Percentiles rank a stretch among this genome's conserved stretches.
Evolutionary conservation across 2,888 invertebrate species (phyloP).

Genomic region (Agonopterix arenella): DNA sequence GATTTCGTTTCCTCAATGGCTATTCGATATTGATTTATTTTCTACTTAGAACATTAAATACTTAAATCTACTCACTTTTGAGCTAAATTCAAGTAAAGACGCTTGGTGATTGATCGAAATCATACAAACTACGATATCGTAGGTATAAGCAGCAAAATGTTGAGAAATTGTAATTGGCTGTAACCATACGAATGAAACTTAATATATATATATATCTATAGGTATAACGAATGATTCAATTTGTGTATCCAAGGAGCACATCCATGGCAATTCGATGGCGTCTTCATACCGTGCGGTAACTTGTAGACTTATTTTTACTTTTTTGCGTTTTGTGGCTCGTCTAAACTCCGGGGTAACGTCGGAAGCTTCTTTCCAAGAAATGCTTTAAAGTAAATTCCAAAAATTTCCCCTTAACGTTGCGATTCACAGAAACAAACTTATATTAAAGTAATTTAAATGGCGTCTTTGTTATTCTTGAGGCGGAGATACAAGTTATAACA

Average conservation of each 20-base stretch:
- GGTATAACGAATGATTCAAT: neutral
- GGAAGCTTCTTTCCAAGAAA: conserved; percentile 60
- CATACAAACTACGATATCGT: too few species aligned
- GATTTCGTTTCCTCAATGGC: neutral
- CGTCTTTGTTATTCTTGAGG: conserved; percentile 56
- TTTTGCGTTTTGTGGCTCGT: conserved; percentile 40
- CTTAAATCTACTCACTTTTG: too few species aligned
- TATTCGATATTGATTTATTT: neutral
- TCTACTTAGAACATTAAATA: neutral
- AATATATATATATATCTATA: too few species aligned
- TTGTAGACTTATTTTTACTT: conserved; percentile 32
- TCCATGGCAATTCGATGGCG: neutral
- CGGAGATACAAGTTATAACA: conserved; percentile 49
- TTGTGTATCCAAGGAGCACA: neutral
- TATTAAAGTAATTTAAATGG: conserved; percentile 65
- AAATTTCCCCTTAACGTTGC: conserved; percentile 59
- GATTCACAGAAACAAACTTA: conserved; percentile 64
- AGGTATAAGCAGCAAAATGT: too few species aligned
- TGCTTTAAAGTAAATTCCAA: conserved; percentile 65
- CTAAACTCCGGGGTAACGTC: conserved; percentile 46
- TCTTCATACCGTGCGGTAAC: conserved; percentile 18
- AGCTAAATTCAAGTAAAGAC: too few species aligned
- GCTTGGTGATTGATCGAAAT: too few species aligned
- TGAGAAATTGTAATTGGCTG: too few species aligned
- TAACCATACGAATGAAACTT: too few species aligned